Evolutionary conservation across 2,888 invertebrate species (phyloP).

Genomic region (Orthosia cruda): DNA sequence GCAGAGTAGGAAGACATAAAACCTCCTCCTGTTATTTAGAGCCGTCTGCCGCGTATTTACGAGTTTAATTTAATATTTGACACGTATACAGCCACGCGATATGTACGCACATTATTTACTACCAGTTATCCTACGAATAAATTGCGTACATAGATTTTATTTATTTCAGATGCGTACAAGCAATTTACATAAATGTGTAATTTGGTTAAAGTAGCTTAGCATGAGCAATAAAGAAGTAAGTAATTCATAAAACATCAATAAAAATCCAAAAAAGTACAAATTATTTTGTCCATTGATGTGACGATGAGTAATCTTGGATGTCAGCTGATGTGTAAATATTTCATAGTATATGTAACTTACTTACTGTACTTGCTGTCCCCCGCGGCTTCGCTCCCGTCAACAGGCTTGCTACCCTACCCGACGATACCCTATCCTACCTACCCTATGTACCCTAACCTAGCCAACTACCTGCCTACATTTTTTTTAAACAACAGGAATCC

Average conservation of each 20-base stretch:
- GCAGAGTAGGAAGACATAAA: constrained; percentile 55
- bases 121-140: constrained; percentile 14
- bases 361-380: background rate
- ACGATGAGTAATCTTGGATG: constrained; percentile 19
- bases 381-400: no score
- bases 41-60: constrained; percentile 46
- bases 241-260: background rate
- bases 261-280: background rate
- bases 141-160: constrained; percentile 1
- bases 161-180: constrained; percentile 8
- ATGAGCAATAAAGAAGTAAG: background rate
- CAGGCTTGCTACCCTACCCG: no score
- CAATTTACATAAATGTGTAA: background rate
- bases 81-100: background rate
- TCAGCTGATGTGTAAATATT: background rate
- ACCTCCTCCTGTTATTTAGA: constrained; percentile 42
- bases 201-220: background rate
- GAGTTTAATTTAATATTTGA: constrained; percentile 52
- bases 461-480: no score
- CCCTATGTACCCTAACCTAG: no score
- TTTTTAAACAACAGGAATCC: no score
- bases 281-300: no score
- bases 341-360: background rate
- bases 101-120: constrained; percentile 18
- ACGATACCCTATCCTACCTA: no score